Evolutionary conservation across 2,797 vertebrate species (phyloP).

Genomic region (Micromesistius poutassou): DNA sequence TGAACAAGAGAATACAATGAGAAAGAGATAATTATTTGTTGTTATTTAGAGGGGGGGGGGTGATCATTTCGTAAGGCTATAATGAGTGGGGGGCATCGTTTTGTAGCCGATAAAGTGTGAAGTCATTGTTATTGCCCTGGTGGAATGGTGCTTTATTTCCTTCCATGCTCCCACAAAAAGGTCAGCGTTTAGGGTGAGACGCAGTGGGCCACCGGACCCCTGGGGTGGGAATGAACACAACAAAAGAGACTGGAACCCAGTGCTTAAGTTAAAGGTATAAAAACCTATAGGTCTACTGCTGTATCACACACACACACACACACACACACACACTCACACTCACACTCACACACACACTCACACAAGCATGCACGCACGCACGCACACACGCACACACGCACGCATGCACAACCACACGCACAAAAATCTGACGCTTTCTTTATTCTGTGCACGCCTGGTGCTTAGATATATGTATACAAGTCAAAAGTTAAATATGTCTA

Average conservation of each 20-base stretch:
- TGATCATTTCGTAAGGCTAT: not conserved
- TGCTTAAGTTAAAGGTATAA: not conserved
- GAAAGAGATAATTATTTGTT: conserved; percentile 1
- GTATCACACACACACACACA: not conserved
- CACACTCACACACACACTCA: not conserved
- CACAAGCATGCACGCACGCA: not conserved
- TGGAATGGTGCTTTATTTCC: not conserved
- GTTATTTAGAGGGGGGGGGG: not conserved
- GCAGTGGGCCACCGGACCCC: not conserved
- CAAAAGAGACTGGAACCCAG: not conserved
- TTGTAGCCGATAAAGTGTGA: not conserved
- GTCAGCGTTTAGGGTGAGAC: conserved; percentile 6
- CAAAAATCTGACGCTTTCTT: not conserved
- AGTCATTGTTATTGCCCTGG: not conserved
- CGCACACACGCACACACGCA: not conserved
- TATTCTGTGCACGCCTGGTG: not conserved
- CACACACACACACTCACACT: not conserved
- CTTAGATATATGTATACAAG: not conserved
- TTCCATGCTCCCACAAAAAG: not conserved
- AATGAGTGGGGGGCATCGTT: not conserved
- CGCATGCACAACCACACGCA: no score
- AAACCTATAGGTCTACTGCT: not conserved
- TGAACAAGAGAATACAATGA: not conserved
- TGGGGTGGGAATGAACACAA: not conserved
- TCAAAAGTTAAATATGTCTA: no score